A percentile compares a stretch with the other conserved stretches of the same genome.
These are phyloP conservation scores for Aphelenchoides avenae DNA, from an alignment of 1,140 invertebrate genomes.

Conservation along the genomic window DNA sequence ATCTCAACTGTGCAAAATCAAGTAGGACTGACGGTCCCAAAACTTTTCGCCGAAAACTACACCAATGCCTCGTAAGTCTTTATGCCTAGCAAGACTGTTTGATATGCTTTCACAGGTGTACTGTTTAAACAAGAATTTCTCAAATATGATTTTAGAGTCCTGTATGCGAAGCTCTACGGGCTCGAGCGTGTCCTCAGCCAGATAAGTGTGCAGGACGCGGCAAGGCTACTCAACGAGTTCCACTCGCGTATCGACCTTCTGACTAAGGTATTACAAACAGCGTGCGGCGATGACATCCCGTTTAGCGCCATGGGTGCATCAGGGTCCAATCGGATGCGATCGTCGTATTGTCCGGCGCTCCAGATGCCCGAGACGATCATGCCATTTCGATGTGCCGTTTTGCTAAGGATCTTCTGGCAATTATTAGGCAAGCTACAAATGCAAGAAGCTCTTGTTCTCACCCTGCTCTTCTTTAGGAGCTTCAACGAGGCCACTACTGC, in stretches of 20 bases:
- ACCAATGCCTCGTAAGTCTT: constrained; percentile 28
- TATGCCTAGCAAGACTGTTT: no score
- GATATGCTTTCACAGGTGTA: constrained; percentile 1
- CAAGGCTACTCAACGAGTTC: constrained; percentile 53
- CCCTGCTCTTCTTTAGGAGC: constrained; percentile 33
- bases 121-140: constrained; percentile 3
- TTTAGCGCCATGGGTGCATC: constrained; percentile 38
- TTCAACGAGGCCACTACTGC: constrained; percentile 54
- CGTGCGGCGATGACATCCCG: no score
- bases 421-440: constrained; percentile 34
- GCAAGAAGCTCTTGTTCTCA: constrained; percentile 23
- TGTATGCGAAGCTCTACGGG: constrained; percentile 49
- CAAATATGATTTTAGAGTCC: constrained; percentile 40
- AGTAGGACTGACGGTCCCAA: constrained; percentile 34
- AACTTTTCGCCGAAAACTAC: constrained; percentile 53
- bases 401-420: constrained; percentile 41
- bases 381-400: constrained; percentile 35
- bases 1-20: constrained; percentile 47
- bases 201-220: constrained; percentile 50
- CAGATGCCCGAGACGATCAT: constrained; percentile 28
- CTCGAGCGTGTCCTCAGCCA: constrained; percentile 48
- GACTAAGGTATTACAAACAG: constrained; percentile 26
- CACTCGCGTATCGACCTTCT: constrained; percentile 35
- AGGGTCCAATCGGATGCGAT: constrained; percentile 46
- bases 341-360: constrained; percentile 35